These are phyloP conservation scores for Hippopotamyrus pictus DNA, from an alignment of 2,797 vertebrate genomes.

Conservation along the genomic window DNA sequence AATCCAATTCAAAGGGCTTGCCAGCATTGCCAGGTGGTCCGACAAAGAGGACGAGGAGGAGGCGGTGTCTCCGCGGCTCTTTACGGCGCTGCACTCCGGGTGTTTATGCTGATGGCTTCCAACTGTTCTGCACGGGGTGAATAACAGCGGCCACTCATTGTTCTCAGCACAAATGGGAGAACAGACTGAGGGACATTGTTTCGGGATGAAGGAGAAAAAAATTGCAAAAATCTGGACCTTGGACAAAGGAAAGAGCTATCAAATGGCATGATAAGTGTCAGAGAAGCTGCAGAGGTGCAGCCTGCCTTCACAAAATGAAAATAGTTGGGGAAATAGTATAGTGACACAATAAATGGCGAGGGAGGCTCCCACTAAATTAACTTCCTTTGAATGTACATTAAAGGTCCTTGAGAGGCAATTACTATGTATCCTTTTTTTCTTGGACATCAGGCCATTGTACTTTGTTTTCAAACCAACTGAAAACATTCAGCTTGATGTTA, in stretches of 20 bases:
- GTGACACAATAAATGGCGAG: conserved; percentile 15
- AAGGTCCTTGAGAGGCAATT: conserved; percentile 50
- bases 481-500: neutral
- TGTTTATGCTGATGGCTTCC: conserved; percentile 20
- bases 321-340: neutral
- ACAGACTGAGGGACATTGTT: neutral
- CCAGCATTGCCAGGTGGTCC: conserved; percentile 41
- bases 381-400: conserved; percentile 37
- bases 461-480: conserved; percentile 27
- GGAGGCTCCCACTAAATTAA: conserved; percentile 48
- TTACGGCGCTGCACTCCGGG: conserved; percentile 18
- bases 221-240: conserved; percentile 30
- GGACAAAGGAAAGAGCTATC: conserved; percentile 33
- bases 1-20: conserved; percentile 25
- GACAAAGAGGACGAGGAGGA: conserved; percentile 27
- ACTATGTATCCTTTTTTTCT: conserved; percentile 50
- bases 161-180: conserved; percentile 1
- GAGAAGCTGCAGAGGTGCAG: conserved; percentile 40
- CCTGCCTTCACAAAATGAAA: conserved; percentile 11
- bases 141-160: conserved; percentile 21
- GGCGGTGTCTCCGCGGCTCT: conserved; percentile 11
- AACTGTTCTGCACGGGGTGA: neutral
- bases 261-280: conserved; percentile 36
- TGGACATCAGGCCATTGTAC: conserved; percentile 39
- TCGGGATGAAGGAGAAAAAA: conserved; percentile 12